Evolutionary conservation across 2,797 vertebrate genomes (phyloP), one percentile per base, ranked within the genome.

Genomic region (Eleutherodactylus coqui): DNA sequence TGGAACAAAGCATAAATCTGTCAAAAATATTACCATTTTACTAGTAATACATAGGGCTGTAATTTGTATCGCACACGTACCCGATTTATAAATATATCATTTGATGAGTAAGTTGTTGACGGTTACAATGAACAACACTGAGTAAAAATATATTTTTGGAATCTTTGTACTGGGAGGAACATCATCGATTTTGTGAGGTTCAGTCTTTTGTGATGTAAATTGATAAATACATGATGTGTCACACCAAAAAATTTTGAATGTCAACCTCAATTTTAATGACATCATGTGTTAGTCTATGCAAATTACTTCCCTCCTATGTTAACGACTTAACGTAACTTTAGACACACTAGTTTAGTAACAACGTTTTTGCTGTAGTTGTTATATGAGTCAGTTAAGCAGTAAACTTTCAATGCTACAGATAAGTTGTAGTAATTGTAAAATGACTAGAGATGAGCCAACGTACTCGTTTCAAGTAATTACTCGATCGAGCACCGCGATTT

Each of bases 61-160:
- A 27, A 75, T 29, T n/a, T 47, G 24, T 29, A 27, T 47, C 16
- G 4, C 13, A 27, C 27, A 32, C 29, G 43, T 32, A 51, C 47
- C 4, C 4, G 2, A 1, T 75, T 55, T 38, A 32, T 58, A 17
- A 19, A 34, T 36, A 32, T 27, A 19, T 77, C 49, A 55, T 55
- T 32, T 14, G 10, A 75, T 75, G n/a, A 79, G 53, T 29, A 60
- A 79, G 36, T 41, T 79, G 53, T 55, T 60, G 24, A 60, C 34
- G 27, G 36, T 36, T 19, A 6, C 24, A 16, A 32, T 32, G 60
- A 62, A 62, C 27, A 32, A 64, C 60, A 64, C 17, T 64, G 13
- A 29, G 8, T 1, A 6, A 17, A 53, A 53, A n/a, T 16, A 32
- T 34, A 64, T 32, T 32, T 34, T 62, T 67, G 16, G 36, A 36